A percentile compares a stretch with the other conserved stretches of the same genome.
phyloP scores from a whole-genome alignment of 2,888 invertebrate species.

The Seira sanloemensis region DNA sequence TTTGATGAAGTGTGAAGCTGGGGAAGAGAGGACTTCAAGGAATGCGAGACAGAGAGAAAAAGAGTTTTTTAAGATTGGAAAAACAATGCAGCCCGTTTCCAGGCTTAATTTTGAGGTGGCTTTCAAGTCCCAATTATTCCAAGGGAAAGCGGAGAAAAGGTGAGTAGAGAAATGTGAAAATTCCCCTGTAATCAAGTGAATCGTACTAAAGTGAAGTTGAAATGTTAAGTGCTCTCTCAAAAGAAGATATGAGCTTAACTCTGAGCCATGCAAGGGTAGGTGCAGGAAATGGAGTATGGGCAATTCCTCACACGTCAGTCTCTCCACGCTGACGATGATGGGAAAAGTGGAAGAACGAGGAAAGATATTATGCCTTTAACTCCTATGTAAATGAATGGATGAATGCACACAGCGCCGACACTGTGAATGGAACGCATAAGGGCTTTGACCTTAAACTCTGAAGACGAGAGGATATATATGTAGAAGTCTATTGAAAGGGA shows the following conservation, averaged over 20 bases:
- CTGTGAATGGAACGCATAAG: neutral
- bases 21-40: no score
- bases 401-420: neutral
- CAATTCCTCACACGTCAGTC: neutral
- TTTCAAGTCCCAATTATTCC: neutral
- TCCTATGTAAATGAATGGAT: slow-evolving; percentile 1
- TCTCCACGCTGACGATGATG: neutral
- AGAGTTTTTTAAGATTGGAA: no score
- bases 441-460: slow-evolving; percentile 1
- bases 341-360: neutral
- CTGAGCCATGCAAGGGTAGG: neutral
- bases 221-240: neutral
- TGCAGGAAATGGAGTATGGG: neutral
- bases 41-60: no score
- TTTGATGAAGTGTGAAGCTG: no score
- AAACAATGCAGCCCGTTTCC: no score
- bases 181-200: neutral
- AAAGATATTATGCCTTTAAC: neutral
- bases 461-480: no score
- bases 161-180: neutral
- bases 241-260: neutral
- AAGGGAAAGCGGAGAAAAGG: neutral
- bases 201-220: neutral
- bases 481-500: no score
- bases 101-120: no score